phyloP scores from a whole-genome alignment of 2,888 invertebrate species.

The Leptinotarsa peninsularis region DNA sequence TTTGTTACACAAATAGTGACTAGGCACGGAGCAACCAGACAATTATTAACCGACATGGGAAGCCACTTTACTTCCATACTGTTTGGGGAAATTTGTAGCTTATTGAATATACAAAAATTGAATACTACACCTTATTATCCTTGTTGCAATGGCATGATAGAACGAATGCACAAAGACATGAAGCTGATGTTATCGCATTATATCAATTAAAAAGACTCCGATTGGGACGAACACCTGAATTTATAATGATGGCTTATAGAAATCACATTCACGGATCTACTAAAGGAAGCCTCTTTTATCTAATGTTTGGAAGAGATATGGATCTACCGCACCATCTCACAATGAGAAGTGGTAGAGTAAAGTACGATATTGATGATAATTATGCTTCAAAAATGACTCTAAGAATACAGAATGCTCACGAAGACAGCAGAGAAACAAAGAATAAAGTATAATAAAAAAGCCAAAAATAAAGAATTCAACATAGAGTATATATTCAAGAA shows the following conservation, averaged over 20 bases:
- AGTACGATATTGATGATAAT: neutral
- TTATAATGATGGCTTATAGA: neutral
- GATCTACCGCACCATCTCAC: neutral
- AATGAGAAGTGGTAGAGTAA: neutral
- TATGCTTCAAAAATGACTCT: neutral
- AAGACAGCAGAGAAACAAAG: neutral
- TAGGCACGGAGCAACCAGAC: neutral
- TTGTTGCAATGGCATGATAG: neutral
- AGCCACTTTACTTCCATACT: neutral
- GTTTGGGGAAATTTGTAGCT: neutral
- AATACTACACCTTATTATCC: neutral
- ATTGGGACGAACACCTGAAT: neutral
- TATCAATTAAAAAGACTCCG: neutral
- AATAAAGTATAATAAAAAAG: neutral
- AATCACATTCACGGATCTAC: neutral
- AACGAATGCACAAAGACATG: neutral
- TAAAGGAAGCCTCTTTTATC: neutral
- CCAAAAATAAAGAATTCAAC: neutral
- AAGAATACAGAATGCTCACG: neutral
- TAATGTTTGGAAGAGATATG: neutral
- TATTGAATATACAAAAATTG: neutral
- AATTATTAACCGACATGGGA: neutral
- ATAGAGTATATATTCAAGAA: neutral
- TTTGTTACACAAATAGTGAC: slow-evolving; percentile 34
- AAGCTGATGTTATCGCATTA: neutral